These are phyloP conservation scores for Calosoma granatense DNA, from an alignment of 1,140 invertebrate species.

Conservation along the genomic window DNA sequence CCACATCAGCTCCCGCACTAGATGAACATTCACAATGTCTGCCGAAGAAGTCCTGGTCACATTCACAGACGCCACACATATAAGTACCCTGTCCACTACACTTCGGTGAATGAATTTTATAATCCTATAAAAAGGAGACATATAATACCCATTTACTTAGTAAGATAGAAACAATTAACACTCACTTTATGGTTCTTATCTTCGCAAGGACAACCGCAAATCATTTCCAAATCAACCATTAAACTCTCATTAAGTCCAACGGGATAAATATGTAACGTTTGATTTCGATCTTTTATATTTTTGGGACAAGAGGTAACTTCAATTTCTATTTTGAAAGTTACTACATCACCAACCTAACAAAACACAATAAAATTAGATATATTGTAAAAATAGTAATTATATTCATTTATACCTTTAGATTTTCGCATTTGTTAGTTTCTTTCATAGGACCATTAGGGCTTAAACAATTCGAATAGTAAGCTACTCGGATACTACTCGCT, in stretches of 20 bases:
- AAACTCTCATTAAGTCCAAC: constrained; percentile 66
- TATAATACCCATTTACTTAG: constrained; percentile 2
- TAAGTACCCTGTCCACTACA: constrained; percentile 43
- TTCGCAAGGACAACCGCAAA: constrained; percentile 67
- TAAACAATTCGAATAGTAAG: constrained; percentile 81
- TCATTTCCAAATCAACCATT: constrained; percentile 55
- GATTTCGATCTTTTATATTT: constrained; percentile 49
- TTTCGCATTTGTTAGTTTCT: constrained; percentile 77
- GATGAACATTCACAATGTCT: constrained; percentile 55
- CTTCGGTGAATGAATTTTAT: constrained; percentile 31
- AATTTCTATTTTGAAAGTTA: constrained; percentile 37
- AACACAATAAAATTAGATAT: constrained; percentile 35
- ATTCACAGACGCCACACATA: constrained; percentile 65
- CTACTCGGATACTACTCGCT: constrained; percentile 71
- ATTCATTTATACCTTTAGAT: constrained; percentile 38
- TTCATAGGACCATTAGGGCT: constrained; percentile 41
- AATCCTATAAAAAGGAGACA: constrained; percentile 25
- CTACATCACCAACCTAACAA: constrained; percentile 46
- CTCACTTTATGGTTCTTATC: constrained; percentile 37
- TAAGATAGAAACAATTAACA: background rate
- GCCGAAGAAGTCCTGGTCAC: constrained; percentile 51
- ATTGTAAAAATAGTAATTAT: constrained; percentile 19
- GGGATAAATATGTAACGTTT: constrained; percentile 61
- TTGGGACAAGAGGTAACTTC: constrained; percentile 44
- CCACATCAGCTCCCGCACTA: constrained; percentile 38